A percentile compares a stretch with the other conserved stretches of the same genome.
Evolutionary conservation across 30 jellyfish, hydroid and myxozoan genomes (phyloP).

Genomic region (Pelagia noctiluca): DNA sequence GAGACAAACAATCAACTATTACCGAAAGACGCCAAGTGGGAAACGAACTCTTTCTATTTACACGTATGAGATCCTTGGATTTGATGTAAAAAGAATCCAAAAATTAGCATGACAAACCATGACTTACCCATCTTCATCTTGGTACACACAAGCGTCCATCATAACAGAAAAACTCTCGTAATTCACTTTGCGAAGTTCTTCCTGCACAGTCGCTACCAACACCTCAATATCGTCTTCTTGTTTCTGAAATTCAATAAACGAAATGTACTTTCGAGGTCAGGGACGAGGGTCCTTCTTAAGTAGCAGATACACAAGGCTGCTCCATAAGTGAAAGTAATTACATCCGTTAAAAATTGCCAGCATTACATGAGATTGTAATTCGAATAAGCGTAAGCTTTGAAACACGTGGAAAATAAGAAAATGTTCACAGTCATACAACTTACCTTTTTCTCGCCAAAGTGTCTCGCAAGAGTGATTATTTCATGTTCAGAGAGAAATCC

Average conservation of each 20-base stretch:
- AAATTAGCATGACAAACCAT: neutral
- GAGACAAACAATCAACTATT: no score
- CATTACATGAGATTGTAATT: no score
- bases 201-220: constrained; percentile 86
- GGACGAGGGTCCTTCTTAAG: no score
- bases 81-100: neutral
- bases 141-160: constrained; percentile 92
- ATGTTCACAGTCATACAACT: no score
- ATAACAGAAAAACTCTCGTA: constrained; percentile 83
- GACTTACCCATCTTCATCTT: constrained; percentile 77
- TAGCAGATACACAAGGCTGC: no score
- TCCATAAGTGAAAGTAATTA: no score
- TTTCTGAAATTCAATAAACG: constrained; percentile 25
- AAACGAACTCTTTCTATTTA: neutral
- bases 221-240: constrained; percentile 66
- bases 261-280: no score
- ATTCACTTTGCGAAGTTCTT: constrained; percentile 95
- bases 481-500: constrained; percentile 86
- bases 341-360: no score
- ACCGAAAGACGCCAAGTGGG: neutral
- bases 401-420: no score
- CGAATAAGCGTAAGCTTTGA: no score
- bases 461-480: constrained; percentile 82
- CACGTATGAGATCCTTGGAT: neutral
- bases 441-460: constrained; percentile 85